Conservation (phyloP, 1,140 invertebrate genomes). For the Trinorchestia longiramus region DNA sequence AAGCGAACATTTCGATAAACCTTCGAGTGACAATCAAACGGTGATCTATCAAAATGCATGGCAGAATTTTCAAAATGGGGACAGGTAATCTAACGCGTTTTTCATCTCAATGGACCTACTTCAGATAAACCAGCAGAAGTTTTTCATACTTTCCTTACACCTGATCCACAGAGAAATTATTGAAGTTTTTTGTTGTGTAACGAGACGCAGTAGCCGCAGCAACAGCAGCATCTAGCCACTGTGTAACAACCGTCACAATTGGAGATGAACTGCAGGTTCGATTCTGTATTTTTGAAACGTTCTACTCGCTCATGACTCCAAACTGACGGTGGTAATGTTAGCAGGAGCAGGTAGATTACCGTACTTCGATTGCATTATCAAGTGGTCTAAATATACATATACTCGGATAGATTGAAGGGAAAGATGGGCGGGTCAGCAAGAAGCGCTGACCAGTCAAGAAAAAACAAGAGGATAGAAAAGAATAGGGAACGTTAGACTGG, state of each 20-base stretch:
- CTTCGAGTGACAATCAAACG: slow-evolving; percentile 10
- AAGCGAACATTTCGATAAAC: neutral
- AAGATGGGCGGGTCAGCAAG: slow-evolving; percentile 43
- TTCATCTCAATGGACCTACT: neutral
- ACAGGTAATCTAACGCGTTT: neutral
- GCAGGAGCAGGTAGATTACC: slow-evolving; percentile 35
- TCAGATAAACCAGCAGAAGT: neutral
- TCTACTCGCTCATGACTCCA: neutral
- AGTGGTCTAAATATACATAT: slow-evolving; percentile 59
- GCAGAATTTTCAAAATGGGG: neutral
- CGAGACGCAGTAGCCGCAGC: slow-evolving; percentile 27
- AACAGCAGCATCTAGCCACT: slow-evolving; percentile 33
- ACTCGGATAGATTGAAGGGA: slow-evolving; percentile 54
- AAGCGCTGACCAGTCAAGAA: slow-evolving; percentile 43
- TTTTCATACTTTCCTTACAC: neutral
- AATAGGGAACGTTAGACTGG: slow-evolving; percentile 52
- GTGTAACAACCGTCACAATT: slow-evolving; percentile 22
- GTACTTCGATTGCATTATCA: slow-evolving; percentile 47
- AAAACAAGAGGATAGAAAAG: slow-evolving; percentile 54
- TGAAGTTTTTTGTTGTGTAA: neutral
- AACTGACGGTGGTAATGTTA: slow-evolving; percentile 25
- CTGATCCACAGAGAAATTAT: neutral
- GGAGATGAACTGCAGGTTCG: slow-evolving; percentile 3
- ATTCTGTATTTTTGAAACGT: neutral
- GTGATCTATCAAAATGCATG: slow-evolving; percentile 9